These are phyloP conservation scores for Dorcus hopei DNA, from an alignment of 2,888 invertebrate species.

Conservation along the genomic window DNA sequence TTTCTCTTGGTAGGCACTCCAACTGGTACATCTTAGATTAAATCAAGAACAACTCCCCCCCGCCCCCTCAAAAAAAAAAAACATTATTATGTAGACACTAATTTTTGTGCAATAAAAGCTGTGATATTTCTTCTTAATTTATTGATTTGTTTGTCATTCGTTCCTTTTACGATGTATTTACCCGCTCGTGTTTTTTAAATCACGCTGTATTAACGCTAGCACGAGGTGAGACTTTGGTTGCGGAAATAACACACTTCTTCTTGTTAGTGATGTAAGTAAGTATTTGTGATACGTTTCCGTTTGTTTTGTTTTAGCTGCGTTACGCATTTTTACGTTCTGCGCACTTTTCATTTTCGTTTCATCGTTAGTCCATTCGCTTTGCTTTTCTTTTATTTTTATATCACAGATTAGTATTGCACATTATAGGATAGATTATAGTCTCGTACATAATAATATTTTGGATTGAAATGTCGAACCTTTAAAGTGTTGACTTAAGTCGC, in stretches of 20 bases:
- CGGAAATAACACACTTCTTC: conserved; percentile 11
- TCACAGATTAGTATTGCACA: conserved; percentile 43
- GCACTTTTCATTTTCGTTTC: conserved; percentile 6
- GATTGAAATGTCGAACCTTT: background rate
- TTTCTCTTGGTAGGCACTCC: conserved; percentile 5
- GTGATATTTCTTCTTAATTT: conserved; percentile 35
- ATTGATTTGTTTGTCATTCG: background rate
- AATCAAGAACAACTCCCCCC: background rate
- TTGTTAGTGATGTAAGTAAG: conserved; percentile 19
- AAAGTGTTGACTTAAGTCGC: background rate
- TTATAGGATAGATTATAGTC: conserved; percentile 10
- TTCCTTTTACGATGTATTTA: background rate
- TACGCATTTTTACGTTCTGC: conserved; percentile 9
- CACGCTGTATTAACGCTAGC: conserved; percentile 8
- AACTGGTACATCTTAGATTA: background rate
- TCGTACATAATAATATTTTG: conserved; percentile 10
- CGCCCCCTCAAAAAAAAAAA: background rate
- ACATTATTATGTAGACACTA: conserved; percentile 18
- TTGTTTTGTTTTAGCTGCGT: conserved; percentile 13
- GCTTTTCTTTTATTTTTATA: conserved; percentile 23
- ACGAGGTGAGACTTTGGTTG: conserved; percentile 22
- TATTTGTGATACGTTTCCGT: conserved; percentile 10
- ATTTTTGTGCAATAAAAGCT: conserved; percentile 41
- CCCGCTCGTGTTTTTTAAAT: background rate
- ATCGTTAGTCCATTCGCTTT: conserved; percentile 11